Evolutionary conservation across 2,113 vertebrate genomes (phyloP).

Genomic region (Prionailurus bengalensis): DNA sequence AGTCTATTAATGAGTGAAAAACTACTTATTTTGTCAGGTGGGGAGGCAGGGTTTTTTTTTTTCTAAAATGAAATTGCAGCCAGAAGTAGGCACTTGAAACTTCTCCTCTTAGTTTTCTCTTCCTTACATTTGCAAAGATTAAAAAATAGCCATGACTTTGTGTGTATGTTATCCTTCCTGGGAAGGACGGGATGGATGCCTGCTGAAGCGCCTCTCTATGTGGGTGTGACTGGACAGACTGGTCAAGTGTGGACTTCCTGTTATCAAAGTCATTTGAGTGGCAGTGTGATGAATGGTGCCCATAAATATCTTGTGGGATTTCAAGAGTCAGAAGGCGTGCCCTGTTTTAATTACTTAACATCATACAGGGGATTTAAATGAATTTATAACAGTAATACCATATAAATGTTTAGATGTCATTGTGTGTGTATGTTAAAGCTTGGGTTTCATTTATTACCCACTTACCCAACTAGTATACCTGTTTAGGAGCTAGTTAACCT

Average conservation of each 20-base stretch:
- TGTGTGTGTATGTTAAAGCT: not conserved
- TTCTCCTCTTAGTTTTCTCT: not conserved
- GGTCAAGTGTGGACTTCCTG: not conserved
- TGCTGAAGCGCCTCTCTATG: fast-evolving
- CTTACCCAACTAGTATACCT: not conserved
- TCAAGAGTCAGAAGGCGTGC: not conserved
- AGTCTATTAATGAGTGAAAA: not conserved
- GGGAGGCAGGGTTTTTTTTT: not conserved
- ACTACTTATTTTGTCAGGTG: not conserved
- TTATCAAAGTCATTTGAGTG: not conserved
- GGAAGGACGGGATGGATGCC: not conserved
- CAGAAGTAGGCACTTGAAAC: not conserved
- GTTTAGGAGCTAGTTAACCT: not conserved
- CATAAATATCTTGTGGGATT: not conserved
- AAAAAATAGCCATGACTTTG: not conserved
- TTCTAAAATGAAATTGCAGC: not conserved
- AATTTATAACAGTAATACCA: not conserved
- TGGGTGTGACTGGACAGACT: not conserved
- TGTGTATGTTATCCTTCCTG: not conserved
- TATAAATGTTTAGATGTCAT: fast-evolving
- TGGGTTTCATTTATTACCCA: not conserved
- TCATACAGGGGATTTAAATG: not conserved
- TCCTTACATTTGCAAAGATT: constrained; percentile 16
- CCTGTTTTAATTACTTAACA: not conserved
- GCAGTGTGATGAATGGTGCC: not conserved